Evolutionary conservation across 2,888 invertebrate species (phyloP).

Genomic region (Oxytorus armatus): DNA sequence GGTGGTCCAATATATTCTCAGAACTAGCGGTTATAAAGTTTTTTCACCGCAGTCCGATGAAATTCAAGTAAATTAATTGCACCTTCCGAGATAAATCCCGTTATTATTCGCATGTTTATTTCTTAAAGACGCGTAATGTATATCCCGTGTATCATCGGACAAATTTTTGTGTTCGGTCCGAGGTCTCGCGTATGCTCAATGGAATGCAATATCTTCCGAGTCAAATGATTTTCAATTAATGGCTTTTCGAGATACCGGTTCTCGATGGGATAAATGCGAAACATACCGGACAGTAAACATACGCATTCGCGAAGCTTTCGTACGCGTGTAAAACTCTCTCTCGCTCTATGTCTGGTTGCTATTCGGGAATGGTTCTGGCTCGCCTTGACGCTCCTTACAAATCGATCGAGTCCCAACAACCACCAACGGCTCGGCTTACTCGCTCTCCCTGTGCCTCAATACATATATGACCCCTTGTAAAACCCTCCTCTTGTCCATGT

Average conservation of each 20-base stretch:
- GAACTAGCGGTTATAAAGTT: too few relatives aligned
- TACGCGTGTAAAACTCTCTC: slow-evolving; percentile 25
- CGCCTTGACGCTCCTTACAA: slow-evolving; percentile 82
- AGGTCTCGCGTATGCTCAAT: slow-evolving; percentile 12
- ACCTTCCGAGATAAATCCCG: too few relatives aligned
- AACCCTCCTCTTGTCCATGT: background rate
- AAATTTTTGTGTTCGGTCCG: too few relatives aligned
- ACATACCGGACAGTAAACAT: slow-evolving; percentile 14
- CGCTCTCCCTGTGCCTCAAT: slow-evolving; percentile 46
- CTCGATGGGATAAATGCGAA: slow-evolving; percentile 27
- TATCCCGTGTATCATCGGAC: too few relatives aligned
- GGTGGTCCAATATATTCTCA: too few relatives aligned
- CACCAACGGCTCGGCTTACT: slow-evolving; percentile 72
- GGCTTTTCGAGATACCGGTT: slow-evolving; percentile 58
- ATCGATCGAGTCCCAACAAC: slow-evolving; percentile 76
- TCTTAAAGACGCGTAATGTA: too few relatives aligned
- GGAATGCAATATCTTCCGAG: slow-evolving; percentile 62
- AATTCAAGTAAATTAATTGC: too few relatives aligned
- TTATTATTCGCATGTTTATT: too few relatives aligned
- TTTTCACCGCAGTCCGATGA: too few relatives aligned
- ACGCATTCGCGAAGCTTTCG: slow-evolving; percentile 36
- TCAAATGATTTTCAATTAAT: slow-evolving; percentile 57
- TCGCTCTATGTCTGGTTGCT: slow-evolving; percentile 25
- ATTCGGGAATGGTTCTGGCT: slow-evolving; percentile 76
- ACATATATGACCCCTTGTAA: slow-evolving; percentile 54